Evolutionary conservation across 2,797 vertebrate genomes (phyloP).

Genomic region (Yasuhikotakia modesta): DNA sequence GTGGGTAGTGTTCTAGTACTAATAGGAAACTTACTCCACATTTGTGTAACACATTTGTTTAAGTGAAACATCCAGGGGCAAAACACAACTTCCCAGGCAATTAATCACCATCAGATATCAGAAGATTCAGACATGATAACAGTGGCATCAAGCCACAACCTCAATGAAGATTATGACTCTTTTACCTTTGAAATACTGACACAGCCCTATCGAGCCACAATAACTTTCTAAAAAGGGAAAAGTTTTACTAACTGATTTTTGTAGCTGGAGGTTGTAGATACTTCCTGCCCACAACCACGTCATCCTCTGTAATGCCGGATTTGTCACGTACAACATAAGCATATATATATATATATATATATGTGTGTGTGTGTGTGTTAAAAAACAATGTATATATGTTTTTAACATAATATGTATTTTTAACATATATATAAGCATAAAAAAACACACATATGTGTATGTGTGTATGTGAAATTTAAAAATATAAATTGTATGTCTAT

Average conservation of each 20-base stretch:
- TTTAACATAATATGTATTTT: too few species aligned
- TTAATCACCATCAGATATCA: neutral
- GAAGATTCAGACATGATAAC: neutral
- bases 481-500: too few species aligned
- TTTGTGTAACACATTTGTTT: too few species aligned
- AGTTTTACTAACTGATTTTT: neutral
- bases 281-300: constrained; percentile 12
- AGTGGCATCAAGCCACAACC: neutral
- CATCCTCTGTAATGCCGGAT: neutral
- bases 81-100: neutral
- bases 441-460: too few species aligned
- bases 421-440: too few species aligned
- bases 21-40: too few species aligned
- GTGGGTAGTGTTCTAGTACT: too few species aligned
- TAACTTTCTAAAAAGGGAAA: neutral
- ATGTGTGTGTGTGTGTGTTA: too few species aligned
- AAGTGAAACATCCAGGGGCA: too few species aligned
- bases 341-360: too few species aligned
- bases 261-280: neutral
- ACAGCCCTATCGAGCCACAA: neutral
- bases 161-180: neutral
- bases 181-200: neutral
- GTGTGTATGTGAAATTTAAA: too few species aligned
- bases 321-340: neutral
- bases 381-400: too few species aligned